These are phyloP conservation scores for Petrocephalus schoutedeni DNA, from an alignment of 2,797 vertebrate species.

Conservation along the genomic window DNA sequence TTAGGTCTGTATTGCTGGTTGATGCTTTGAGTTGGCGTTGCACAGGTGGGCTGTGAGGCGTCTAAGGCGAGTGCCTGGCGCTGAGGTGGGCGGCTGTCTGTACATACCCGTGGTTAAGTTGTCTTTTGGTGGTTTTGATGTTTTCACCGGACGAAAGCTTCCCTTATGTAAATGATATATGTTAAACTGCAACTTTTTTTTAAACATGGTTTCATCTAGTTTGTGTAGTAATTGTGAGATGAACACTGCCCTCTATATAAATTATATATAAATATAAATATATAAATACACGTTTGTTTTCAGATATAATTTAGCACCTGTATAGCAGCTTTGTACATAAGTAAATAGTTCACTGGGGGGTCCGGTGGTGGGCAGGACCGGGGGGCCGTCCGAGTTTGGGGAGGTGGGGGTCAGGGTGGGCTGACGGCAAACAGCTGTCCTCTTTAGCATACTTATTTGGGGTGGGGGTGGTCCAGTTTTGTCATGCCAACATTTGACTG, in stretches of 20 bases:
- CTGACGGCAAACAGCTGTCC: neutral
- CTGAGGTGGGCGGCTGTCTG: neutral
- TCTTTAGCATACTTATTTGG: neutral
- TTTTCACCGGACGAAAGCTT: neutral
- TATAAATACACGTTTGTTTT: slow-evolving; percentile 23
- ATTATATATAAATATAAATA: slow-evolving; percentile 25
- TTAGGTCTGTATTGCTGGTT: neutral
- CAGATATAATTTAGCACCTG: slow-evolving; percentile 58
- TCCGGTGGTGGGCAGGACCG: slow-evolving; percentile 48
- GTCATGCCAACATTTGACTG: neutral
- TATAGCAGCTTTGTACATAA: slow-evolving; percentile 77
- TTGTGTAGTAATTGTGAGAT: slow-evolving; percentile 62
- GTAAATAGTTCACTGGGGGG: slow-evolving; percentile 75
- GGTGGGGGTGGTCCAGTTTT: neutral
- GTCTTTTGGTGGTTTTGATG: slow-evolving; percentile 62
- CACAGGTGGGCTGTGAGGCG: neutral
- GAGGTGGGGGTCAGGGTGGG: neutral
- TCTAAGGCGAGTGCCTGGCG: neutral
- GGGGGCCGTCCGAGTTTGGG: slow-evolving; percentile 36
- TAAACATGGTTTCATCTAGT: slow-evolving; percentile 43
- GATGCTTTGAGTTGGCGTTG: neutral
- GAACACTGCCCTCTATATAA: slow-evolving; percentile 65
- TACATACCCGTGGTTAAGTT: slow-evolving; percentile 69
- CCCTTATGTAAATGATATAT: neutral
- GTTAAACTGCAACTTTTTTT: slow-evolving; percentile 9